Percentiles rank a stretch among this genome's conserved stretches.
These are phyloP conservation scores for Montipora sp. DNA, from an alignment of 64 coral and sea anemone genomes.

Conservation along the genomic window DNA sequence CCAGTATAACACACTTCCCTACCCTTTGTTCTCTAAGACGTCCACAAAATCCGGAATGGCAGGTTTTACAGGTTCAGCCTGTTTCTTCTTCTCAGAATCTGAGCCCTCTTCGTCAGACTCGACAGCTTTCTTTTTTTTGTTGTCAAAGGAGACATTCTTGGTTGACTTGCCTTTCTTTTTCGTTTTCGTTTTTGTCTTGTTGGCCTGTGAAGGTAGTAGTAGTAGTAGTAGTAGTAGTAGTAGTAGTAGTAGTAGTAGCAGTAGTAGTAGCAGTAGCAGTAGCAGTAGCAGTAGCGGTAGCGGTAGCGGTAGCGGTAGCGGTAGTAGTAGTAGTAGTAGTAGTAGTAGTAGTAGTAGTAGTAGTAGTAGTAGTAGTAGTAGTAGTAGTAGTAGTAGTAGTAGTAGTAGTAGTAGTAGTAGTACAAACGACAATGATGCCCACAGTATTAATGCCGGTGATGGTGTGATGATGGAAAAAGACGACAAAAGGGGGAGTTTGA, in stretches of 20 bases:
- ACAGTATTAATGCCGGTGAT: too few species aligned
- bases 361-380: rapidly evolving
- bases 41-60: conserved; percentile 83
- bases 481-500: too few species aligned
- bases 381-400: too few species aligned
- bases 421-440: too few species aligned
- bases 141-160: conserved; percentile 53
- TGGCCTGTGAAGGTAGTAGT: conserved; percentile 5
- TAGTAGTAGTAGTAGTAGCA: too few species aligned
- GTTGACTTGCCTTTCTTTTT: conserved; percentile 62
- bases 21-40: conserved; percentile 96
- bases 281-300: too few species aligned
- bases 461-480: too few species aligned
- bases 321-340: too few species aligned
- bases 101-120: conserved; percentile 61
- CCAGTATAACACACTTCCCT: not conserved
- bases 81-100: conserved; percentile 39
- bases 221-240: not conserved
- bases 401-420: too few species aligned
- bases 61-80: conserved; percentile 51
- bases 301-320: rapidly evolving
- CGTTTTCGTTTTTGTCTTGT: conserved; percentile 46
- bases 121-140: conserved; percentile 67
- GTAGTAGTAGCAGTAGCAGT: too few species aligned
- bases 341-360: too few species aligned